Conservation (phyloP, 2,797 vertebrate genomes). For the Sparidentex hasta region DNA sequence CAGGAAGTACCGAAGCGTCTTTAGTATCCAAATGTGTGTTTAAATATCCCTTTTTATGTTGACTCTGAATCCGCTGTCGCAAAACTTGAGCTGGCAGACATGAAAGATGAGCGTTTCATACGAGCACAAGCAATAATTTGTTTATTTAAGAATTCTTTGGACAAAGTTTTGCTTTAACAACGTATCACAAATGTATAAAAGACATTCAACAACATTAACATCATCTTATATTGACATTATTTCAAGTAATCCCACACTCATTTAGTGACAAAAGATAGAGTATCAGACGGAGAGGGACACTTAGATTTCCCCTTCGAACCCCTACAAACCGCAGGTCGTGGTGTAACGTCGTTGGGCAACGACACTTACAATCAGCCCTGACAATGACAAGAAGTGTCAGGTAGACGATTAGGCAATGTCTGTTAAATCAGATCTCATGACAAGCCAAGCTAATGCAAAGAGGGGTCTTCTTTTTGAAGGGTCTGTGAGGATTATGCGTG, state of each 20-base stretch:
- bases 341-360: slow-evolving; percentile 76
- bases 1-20: not conserved
- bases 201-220: slow-evolving; percentile 2
- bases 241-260: slow-evolving; percentile 49
- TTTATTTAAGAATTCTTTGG: slow-evolving; percentile 48
- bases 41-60: not conserved
- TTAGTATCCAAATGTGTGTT: not conserved
- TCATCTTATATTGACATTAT: not conserved
- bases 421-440: slow-evolving; percentile 39
- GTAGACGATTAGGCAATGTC: slow-evolving; percentile 53
- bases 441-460: not conserved
- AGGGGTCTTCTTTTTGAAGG: not conserved
- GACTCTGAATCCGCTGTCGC: not conserved
- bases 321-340: slow-evolving; percentile 68
- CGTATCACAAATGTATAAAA: slow-evolving; percentile 15
- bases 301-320: slow-evolving; percentile 50
- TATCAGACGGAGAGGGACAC: slow-evolving; percentile 36
- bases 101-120: slow-evolving; percentile 1
- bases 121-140: slow-evolving; percentile 23
- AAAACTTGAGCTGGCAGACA: not conserved
- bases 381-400: slow-evolving; percentile 58
- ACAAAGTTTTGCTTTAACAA: slow-evolving; percentile 19
- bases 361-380: slow-evolving; percentile 63
- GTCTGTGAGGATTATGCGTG: not conserved
- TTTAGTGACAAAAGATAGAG: slow-evolving; percentile 30